Evolutionary conservation across 2,113 vertebrate genomes (phyloP).

Genomic region (Girardinichthys multiradiatus): DNA sequence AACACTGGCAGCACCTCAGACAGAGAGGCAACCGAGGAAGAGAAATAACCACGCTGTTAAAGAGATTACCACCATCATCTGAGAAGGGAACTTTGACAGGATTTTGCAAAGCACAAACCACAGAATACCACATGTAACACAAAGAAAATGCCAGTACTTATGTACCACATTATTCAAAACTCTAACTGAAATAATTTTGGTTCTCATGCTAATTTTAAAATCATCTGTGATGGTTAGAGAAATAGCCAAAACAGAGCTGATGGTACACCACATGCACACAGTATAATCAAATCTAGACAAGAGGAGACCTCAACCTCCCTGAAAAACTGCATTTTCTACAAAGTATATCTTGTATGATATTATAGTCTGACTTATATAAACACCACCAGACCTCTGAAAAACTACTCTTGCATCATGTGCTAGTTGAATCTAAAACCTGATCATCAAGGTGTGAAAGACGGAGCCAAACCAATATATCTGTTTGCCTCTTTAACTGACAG

Average conservation of each 20-base stretch:
- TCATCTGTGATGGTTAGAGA: neutral
- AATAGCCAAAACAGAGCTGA: neutral
- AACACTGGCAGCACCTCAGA: constrained; percentile 51
- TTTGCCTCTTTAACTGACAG: no score
- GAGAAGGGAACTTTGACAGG: constrained; percentile 4
- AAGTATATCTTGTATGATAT: no score
- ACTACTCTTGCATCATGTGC: no score
- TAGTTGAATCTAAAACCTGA: no score
- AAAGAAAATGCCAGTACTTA: neutral
- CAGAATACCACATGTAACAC: neutral
- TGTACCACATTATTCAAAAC: neutral
- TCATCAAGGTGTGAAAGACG: no score
- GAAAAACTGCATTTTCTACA: no score
- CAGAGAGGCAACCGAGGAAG: constrained; percentile 41
- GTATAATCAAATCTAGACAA: constrained; percentile 11
- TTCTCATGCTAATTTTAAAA: neutral
- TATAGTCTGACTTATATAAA: no score
- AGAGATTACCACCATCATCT: constrained; percentile 40
- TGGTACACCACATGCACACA: neutral
- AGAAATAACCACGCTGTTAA: constrained; percentile 26
- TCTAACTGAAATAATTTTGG: neutral
- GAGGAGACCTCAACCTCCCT: constrained; percentile 20
- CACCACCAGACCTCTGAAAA: no score
- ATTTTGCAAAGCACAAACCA: neutral
- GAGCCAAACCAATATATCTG: no score